Evolutionary conservation across 23 tunicate genomes (phyloP).

Genomic region (Trididemnum clinides): DNA sequence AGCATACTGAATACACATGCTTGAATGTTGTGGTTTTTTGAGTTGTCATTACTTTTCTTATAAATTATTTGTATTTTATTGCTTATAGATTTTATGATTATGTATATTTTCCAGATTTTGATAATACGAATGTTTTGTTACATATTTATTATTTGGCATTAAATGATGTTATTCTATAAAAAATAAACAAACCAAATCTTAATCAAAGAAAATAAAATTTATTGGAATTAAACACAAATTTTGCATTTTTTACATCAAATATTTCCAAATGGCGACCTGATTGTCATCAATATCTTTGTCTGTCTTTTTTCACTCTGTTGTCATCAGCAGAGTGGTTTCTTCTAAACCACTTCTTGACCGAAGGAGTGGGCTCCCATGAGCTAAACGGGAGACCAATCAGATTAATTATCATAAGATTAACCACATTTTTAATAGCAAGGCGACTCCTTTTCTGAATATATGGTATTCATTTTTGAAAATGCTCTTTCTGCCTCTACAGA

Average conservation of each 20-base stretch:
- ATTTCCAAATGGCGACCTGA: constrained; percentile 14
- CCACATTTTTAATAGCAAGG: not conserved
- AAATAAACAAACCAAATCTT: not conserved
- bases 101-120: no score
- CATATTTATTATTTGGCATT: no score
- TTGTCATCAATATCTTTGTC: not conserved
- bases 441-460: not conserved
- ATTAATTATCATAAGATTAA: not conserved
- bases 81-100: no score
- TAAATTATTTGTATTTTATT: no score
- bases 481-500: constrained; percentile 8
- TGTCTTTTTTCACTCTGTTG: constrained; percentile 5
- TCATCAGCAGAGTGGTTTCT: constrained; percentile 11
- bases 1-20: no score
- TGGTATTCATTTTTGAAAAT: constrained; percentile 1
- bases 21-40: no score
- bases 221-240: not conserved
- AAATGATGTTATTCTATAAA: not conserved
- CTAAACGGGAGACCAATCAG: constrained; percentile 5
- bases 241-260: not conserved
- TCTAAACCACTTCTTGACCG: not conserved
- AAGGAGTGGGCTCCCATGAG: constrained; percentile 10
- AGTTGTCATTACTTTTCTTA: no score
- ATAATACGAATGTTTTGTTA: no score
- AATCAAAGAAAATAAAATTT: not conserved